A percentile compares a stretch with the other conserved stretches of the same genome.
These are phyloP conservation scores for Heptranchias perlo DNA, from an alignment of 2,113 vertebrate genomes.

Conservation along the genomic window DNA sequence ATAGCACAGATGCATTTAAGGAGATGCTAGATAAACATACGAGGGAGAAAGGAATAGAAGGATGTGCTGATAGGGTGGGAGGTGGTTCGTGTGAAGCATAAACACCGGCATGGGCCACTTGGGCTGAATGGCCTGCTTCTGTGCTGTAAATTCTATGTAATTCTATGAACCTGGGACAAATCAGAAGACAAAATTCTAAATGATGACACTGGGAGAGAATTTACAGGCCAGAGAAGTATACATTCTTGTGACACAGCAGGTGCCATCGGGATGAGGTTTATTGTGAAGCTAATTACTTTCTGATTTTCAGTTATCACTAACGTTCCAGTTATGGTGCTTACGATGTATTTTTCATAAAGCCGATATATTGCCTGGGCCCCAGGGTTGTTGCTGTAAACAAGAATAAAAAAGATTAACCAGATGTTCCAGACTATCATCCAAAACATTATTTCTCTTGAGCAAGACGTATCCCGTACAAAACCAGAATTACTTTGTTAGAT, in stretches of 20 bases:
- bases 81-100: too few species aligned
- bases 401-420: background rate
- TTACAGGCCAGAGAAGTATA: background rate
- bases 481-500: background rate
- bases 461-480: background rate
- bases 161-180: background rate
- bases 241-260: background rate
- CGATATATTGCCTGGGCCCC: background rate
- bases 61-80: too few species aligned
- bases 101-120: too few species aligned
- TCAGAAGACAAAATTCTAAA: background rate
- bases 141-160: background rate
- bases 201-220: background rate
- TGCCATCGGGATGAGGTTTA: background rate
- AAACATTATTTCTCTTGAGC: background rate
- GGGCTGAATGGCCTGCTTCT: too few species aligned
- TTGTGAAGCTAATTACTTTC: background rate
- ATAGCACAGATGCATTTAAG: too few species aligned
- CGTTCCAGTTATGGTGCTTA: background rate
- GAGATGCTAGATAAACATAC: too few species aligned
- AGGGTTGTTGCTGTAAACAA: background rate
- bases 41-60: too few species aligned
- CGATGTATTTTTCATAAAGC: background rate
- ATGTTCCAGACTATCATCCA: background rate
- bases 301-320: background rate